Conservation (phyloP, 2,888 invertebrate species). For the Arenicola marina region DNA sequence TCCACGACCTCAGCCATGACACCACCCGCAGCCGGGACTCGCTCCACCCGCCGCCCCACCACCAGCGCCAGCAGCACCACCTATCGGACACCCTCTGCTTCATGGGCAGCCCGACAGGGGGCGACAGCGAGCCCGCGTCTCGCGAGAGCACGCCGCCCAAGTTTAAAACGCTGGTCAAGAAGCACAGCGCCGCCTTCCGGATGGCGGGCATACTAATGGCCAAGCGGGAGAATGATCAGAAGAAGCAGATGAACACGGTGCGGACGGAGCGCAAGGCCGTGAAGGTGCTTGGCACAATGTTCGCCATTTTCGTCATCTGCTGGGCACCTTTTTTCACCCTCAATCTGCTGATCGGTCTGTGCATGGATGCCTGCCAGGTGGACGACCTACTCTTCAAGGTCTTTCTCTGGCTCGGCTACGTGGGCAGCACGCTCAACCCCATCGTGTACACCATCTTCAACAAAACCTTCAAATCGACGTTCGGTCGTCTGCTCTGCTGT, state of each 20-base stretch:
- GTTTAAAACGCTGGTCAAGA: conserved; percentile 44
- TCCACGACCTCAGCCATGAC: too few species aligned
- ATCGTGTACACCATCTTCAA: conserved; percentile 62
- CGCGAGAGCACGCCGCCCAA: too few species aligned
- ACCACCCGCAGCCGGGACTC: too few species aligned
- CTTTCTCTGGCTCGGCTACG: conserved; percentile 59
- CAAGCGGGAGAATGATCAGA: conserved; percentile 37
- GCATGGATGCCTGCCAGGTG: conserved; percentile 68
- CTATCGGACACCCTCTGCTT: too few species aligned
- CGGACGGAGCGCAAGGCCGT: conserved; percentile 94
- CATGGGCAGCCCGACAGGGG: too few species aligned
- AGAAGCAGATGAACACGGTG: conserved; percentile 63
- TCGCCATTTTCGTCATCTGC: conserved; percentile 57
- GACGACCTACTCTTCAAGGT: conserved; percentile 61
- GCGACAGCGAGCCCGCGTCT: too few species aligned
- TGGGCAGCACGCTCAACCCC: conserved; percentile 59
- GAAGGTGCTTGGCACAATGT: conserved; percentile 66
- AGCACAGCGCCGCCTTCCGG: conserved; percentile 51
- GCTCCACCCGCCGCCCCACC: too few species aligned
- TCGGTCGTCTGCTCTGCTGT: conserved; percentile 47
- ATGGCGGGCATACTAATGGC: conserved; percentile 51
- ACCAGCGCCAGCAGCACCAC: too few species aligned
- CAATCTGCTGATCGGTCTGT: conserved; percentile 79
- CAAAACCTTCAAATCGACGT: conserved; percentile 56
- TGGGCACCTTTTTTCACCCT: conserved; percentile 60